Evolutionary conservation across 1,140 invertebrate genomes (phyloP), one percentile per base, ranked within the genome.

Genomic region (Helicoverpa zea): DNA sequence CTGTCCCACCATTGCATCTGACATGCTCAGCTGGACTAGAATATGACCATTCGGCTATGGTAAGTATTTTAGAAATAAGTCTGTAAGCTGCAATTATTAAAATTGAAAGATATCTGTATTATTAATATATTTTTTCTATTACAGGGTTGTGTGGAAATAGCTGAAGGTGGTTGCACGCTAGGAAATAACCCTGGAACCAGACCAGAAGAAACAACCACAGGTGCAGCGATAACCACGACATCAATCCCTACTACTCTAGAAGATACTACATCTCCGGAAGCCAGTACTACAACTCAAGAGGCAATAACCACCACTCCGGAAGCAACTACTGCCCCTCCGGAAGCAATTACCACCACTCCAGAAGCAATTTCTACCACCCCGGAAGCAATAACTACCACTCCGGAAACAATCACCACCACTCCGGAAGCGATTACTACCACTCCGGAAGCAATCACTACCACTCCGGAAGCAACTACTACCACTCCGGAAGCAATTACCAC

Each of bases 1-100:
- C 68, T 3, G 85, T 81, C 5, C 23, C 73, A 1, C 63, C 76
- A 2, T 23, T 86, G 23, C 83, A 29, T 14, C 51, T 83, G 14
- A 83, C 47, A 59, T 91, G 88, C n/a, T 49, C 64, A 2, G 35
- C 49, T 9, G 87, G 84, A 14, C 81, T 84, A 13, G 85, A 90
- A 63, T 89, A 84, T 52, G 81, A 82, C 13, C 66, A 54, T 13
- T 10, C 51, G 29, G 7, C 1, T 18, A 13, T 1, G 16, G 58
- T 75, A 18, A 18, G 54, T 43, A 43, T 23, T 2, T 23, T 23
- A 43, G 1, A 7, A 43, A 7, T 35, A 35, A 35, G 3, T 5
- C 35, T 7, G 3, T 23, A 23, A 23, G 23, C 2, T 23, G 23
- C 23, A n/a, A n/a, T n/a, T n/a, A n/a, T n/a, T n/a, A n/a, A n/a